A percentile compares a stretch with the other conserved stretches of the same genome.
These are phyloP conservation scores for Anoplopoma fimbria DNA, from an alignment of 2,113 vertebrate genomes.

Conservation along the genomic window DNA sequence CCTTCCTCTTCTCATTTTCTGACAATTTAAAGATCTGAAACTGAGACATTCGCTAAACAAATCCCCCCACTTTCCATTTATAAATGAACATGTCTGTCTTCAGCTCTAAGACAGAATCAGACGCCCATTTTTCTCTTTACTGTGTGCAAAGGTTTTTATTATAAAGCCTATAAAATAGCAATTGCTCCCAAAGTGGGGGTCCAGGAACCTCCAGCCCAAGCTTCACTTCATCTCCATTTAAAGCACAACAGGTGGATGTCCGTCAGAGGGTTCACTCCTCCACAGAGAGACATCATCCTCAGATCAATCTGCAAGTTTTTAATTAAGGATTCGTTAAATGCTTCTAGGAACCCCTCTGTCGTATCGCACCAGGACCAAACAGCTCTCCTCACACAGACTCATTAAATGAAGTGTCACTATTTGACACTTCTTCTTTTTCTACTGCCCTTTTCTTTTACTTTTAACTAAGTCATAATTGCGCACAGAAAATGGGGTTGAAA, in stretches of 20 bases:
- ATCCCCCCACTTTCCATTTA: not conserved
- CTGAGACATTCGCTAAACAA: not conserved
- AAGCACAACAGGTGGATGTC: not conserved
- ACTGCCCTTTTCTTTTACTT: not conserved
- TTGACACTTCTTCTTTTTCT: not conserved
- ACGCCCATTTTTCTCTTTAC: not conserved
- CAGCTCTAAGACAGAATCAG: not conserved
- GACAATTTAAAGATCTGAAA: not conserved
- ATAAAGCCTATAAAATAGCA: not conserved
- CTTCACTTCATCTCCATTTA: not conserved
- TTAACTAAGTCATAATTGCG: not conserved
- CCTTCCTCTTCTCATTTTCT: too few species aligned
- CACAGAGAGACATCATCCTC: not conserved
- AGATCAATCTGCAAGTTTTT: not conserved
- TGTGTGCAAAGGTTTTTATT: not conserved
- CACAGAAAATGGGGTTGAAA: not conserved
- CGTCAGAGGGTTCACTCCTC: not conserved
- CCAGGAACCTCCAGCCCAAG: not conserved
- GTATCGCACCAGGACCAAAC: not conserved
- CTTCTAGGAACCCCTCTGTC: not conserved
- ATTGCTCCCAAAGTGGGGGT: not conserved
- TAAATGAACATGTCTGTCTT: not conserved
- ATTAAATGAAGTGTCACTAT: constrained; percentile 30
- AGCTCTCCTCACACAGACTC: not conserved
- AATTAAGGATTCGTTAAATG: not conserved